Percentiles rank a stretch among this genome's conserved stretches.
These are phyloP conservation scores for Petromus typicus DNA, from an alignment of 2,113 vertebrate species.

Conservation along the genomic window DNA sequence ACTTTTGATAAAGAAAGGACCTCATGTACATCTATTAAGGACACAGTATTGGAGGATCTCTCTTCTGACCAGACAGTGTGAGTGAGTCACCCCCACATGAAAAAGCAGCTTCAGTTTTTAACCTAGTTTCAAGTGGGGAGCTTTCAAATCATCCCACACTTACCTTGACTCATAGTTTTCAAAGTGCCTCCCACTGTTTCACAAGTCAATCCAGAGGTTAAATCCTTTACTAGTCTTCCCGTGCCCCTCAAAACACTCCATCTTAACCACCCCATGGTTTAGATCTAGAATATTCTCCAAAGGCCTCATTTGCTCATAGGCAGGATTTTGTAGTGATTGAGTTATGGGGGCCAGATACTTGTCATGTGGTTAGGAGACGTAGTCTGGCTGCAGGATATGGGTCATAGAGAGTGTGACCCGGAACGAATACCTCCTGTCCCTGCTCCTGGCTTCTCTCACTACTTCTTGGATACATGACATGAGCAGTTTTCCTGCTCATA, in stretches of 20 bases:
- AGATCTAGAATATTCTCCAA: too few species aligned
- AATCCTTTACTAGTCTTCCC: background rate
- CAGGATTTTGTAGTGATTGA: background rate
- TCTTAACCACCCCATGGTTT: background rate
- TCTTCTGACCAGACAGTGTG: background rate
- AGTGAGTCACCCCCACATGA: background rate
- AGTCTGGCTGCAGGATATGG: background rate
- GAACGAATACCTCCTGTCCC: background rate
- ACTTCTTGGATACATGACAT: background rate
- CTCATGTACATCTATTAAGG: too few species aligned
- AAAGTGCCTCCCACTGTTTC: background rate
- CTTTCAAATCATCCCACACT: background rate
- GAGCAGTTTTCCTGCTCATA: background rate
- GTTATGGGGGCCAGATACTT: background rate
- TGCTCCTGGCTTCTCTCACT: background rate
- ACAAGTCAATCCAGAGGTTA: background rate
- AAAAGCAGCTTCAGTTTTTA: background rate
- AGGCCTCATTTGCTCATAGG: background rate
- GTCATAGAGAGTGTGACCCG: background rate
- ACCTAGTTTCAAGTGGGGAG: background rate
- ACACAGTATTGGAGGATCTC: background rate
- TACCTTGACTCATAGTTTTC: background rate
- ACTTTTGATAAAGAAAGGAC: background rate
- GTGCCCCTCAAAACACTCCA: background rate
- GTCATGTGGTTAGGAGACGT: background rate